Base-by-base conservation (phyloP, 2,797 vertebrate genomes). In the Sparidentex hasta region DNA sequence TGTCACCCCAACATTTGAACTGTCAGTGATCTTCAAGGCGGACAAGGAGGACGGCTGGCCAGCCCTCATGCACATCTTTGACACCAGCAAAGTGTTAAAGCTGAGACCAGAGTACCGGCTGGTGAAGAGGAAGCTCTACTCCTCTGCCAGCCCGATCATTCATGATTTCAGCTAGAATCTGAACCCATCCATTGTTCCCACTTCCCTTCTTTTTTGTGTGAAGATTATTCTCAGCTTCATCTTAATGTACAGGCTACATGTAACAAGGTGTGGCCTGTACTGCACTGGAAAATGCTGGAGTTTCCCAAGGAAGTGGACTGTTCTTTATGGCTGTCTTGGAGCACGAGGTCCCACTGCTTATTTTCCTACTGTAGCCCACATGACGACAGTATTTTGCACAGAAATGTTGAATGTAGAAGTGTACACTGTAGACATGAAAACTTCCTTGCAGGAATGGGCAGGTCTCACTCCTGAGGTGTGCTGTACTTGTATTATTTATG, bases 111-210 rank as follows among this genome's bases (percentile, higher is more conserved):
- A 95, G 71, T 96, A 95, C 84, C 81, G 91, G 21, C 91, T 96
- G 77, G 90, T 96, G 57, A 96, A 96, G 90, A 92, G 90, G 85
- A 96, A 96, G 84, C 94, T 96, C 6, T 96, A 96, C 84, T 96
- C 95, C 2, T 95, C 95, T 0, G 95, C 93, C 43, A 94, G 88
- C 51, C 95, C 95, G 0, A 88, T 95, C 38, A 66, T 96, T 47
- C 89, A 92, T 6, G 90, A 95, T 1, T 95, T 91, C 78, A 82
- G 76, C 74, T 94, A 87, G 13, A 46, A 4, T 13, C 47, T 59
- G 3, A 59, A 70, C 9, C 29, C 2, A 23, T 21, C 33, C 33
- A 33, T 33, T 33, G 33, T 38, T 41, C 18, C 38, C 21, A 44
- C 52, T 59, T 61, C 44, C 68, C 63, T 6, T 66, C 16, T 12